Evolutionary conservation across 2,888 invertebrate genomes (phyloP).

Genomic region (Dryomyza anilis): DNA sequence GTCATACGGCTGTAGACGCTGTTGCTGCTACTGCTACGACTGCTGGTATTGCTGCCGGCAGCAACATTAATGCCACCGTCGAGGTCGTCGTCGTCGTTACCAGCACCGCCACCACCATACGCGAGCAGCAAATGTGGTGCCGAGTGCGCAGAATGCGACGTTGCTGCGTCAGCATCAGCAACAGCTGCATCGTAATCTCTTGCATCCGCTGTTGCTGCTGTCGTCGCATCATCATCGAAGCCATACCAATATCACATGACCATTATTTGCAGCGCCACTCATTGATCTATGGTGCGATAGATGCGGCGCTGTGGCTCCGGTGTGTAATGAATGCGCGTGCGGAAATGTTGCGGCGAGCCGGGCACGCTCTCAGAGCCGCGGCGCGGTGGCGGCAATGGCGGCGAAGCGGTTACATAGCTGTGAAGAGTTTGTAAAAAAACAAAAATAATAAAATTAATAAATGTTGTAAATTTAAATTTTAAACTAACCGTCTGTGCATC

Average conservation of each 20-base stretch:
- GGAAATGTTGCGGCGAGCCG: slow-evolving; percentile 71
- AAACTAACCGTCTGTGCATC: slow-evolving; percentile 64
- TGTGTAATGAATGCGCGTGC: slow-evolving; percentile 68
- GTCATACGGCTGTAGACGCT: neutral
- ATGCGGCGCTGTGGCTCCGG: slow-evolving; percentile 67
- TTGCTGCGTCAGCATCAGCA: slow-evolving; percentile 53
- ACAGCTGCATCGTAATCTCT: no score
- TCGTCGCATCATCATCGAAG: slow-evolving; percentile 54
- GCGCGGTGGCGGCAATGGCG: slow-evolving; percentile 62
- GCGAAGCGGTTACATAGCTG: slow-evolving; percentile 63
- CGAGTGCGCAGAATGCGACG: neutral
- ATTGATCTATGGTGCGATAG: slow-evolving; percentile 63
- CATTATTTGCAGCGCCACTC: slow-evolving; percentile 62
- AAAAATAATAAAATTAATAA: no score
- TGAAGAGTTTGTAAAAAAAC: neutral
- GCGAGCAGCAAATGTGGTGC: neutral
- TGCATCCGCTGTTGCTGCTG: neutral
- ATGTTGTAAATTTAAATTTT: neutral
- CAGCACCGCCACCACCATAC: no score
- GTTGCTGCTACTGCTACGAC: neutral
- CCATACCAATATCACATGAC: slow-evolving; percentile 63
- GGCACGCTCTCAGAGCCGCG: slow-evolving; percentile 74
- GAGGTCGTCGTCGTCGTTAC: neutral
- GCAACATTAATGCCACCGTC: neutral
- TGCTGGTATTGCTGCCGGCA: neutral